Evolutionary conservation across 2,888 invertebrate genomes (phyloP).

Genomic region (Conops quadrifasciatus): DNA sequence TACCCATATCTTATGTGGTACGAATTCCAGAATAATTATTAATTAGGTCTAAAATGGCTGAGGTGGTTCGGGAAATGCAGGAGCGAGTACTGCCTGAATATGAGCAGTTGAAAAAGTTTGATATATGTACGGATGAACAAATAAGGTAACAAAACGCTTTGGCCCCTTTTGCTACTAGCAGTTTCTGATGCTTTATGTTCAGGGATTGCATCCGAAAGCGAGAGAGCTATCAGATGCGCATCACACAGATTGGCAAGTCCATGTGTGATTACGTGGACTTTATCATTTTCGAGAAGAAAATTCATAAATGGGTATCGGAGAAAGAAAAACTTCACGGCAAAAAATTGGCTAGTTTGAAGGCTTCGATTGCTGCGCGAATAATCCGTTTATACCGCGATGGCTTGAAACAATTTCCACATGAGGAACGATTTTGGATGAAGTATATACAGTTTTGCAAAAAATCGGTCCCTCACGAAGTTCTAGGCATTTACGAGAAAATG

Average conservation of each 20-base stretch:
- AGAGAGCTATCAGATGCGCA: conserved; percentile 54
- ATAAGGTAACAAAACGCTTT: conserved; percentile 68
- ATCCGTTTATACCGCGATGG: conserved; percentile 78
- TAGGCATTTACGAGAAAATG: conserved; percentile 71
- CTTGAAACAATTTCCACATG: conserved; percentile 74
- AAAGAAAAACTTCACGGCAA: conserved; percentile 72
- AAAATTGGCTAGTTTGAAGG: conserved; percentile 72
- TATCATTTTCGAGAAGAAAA: conserved; percentile 59
- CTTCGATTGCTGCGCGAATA: conserved; percentile 74
- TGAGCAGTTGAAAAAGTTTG: conserved; percentile 78
- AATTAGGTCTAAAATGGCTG: conserved; percentile 72
- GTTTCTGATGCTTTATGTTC: conserved; percentile 2
- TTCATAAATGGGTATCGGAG: conserved; percentile 53
- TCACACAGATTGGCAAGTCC: conserved; percentile 52
- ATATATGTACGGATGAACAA: conserved; percentile 76
- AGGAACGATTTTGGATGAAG: conserved; percentile 78
- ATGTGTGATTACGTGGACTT: conserved; percentile 56
- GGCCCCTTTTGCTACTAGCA: background rate
- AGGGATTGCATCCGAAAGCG: conserved; percentile 57
- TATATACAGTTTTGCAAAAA: conserved; percentile 82
- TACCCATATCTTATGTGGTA: too few species aligned
- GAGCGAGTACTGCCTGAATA: conserved; percentile 83
- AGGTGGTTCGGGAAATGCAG: conserved; percentile 79
- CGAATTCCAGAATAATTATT: too few species aligned
- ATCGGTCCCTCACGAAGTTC: conserved; percentile 69